These are phyloP conservation scores for Apogon hyalosoma DNA, from an alignment of 2,797 vertebrate species.

Conservation along the genomic window DNA sequence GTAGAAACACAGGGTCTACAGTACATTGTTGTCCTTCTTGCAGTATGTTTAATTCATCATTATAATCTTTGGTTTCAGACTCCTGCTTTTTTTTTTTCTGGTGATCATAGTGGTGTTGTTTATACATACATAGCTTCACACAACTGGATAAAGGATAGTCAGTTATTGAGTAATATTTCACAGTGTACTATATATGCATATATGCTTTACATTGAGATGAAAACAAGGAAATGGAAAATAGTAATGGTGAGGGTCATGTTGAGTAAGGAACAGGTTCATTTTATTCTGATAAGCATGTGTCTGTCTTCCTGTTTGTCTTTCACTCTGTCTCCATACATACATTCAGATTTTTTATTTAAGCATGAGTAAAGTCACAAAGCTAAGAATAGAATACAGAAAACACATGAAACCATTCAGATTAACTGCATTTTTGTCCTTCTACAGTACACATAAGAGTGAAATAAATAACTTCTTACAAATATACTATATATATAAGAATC, in stretches of 20 bases:
- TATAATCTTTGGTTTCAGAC: conserved; percentile 70
- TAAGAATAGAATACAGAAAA: conserved; percentile 60
- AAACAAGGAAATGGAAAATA: conserved; percentile 67
- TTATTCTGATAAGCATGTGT: conserved; percentile 70
- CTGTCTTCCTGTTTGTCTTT: conserved; percentile 69
- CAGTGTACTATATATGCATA: conserved; percentile 70
- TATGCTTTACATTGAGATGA: conserved; percentile 71
- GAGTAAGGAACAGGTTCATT: conserved; percentile 70
- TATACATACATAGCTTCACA: conserved; percentile 73
- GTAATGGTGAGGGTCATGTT: conserved; percentile 61
- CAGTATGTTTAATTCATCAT: conserved; percentile 78
- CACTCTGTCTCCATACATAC: conserved; percentile 70
- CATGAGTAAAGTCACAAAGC: conserved; percentile 69
- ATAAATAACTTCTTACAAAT: conserved; percentile 78
- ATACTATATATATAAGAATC: conserved; percentile 79
- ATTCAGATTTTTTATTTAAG: conserved; percentile 59
- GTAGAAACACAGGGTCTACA: conserved; percentile 83
- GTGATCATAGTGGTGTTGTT: conserved; percentile 79
- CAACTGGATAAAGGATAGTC: conserved; percentile 72
- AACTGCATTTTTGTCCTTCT: conserved; percentile 72
- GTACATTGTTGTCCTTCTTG: conserved; percentile 78
- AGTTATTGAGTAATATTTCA: conserved; percentile 70
- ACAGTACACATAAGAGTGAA: conserved; percentile 74
- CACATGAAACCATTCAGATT: conserved; percentile 57
- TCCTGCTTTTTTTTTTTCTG: conserved; percentile 67